A percentile compares a stretch with the other conserved stretches of the same genome.
phyloP scores from a whole-genome alignment of 2,797 vertebrate genomes.

The Artibeus jamaicensis region DNA sequence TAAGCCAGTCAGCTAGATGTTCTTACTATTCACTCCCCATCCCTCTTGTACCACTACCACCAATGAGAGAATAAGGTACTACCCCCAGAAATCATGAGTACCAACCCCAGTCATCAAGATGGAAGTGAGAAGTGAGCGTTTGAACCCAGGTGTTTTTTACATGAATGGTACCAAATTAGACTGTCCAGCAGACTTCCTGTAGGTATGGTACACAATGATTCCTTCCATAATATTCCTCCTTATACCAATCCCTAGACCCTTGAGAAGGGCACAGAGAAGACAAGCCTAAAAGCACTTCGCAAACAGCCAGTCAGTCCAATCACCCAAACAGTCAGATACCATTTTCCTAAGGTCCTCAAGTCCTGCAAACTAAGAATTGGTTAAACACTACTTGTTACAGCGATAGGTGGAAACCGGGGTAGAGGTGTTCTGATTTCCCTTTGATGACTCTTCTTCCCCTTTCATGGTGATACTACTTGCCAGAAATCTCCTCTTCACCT shows the following conservation, averaged over 20 bases:
- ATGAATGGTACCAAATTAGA: not conserved
- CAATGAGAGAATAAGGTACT: not conserved
- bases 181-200: fast-evolving
- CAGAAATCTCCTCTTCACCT: not conserved
- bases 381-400: not conserved
- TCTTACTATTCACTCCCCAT: not conserved
- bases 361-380: not conserved
- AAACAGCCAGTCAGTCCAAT: not conserved
- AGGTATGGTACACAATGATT: not conserved
- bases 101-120: not conserved
- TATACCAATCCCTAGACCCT: no score
- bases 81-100: not conserved
- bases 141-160: not conserved
- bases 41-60: not conserved
- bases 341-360: not conserved
- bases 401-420: fast-evolving
- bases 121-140: not conserved
- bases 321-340: not conserved
- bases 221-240: not conserved
- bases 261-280: not conserved
- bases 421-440: not conserved
- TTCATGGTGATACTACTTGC: not conserved
- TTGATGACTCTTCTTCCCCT: not conserved
- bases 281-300: not conserved
- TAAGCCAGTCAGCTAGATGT: not conserved